These are phyloP conservation scores for Pemphigus obesinymphae DNA, from an alignment of 1,140 invertebrate genomes.

Conservation along the genomic window DNA sequence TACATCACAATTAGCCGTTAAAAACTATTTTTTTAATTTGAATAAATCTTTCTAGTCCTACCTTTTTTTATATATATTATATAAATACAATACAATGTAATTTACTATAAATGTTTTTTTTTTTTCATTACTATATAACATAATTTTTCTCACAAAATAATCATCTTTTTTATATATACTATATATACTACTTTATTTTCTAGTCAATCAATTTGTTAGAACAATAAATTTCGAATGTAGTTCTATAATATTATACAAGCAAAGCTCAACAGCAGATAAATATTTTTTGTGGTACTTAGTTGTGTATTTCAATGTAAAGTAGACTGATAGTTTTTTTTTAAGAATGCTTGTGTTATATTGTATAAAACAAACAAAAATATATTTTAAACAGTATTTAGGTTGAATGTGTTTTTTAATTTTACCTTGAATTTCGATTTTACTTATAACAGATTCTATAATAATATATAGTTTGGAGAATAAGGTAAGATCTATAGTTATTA, in stretches of 20 bases:
- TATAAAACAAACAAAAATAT: neutral
- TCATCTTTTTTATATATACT: neutral
- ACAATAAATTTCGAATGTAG: neutral
- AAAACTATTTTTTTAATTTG: neutral
- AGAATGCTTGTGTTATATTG: neutral
- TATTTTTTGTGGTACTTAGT: neutral
- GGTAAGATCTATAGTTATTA: too few relatives aligned
- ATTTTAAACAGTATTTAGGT: neutral
- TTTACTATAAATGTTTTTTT: neutral
- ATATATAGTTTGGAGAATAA: too few relatives aligned
- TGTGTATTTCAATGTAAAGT: constrained; percentile 2
- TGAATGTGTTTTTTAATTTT: neutral
- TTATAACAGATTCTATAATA: too few relatives aligned
- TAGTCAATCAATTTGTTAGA: constrained; percentile 34
- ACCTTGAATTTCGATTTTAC: too few relatives aligned
- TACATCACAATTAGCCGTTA: neutral
- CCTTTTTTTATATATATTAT: neutral
- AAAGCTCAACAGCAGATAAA: neutral
- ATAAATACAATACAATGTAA: neutral
- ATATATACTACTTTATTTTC: constrained; percentile 28
- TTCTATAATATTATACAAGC: constrained; percentile 12
- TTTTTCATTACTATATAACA: neutral
- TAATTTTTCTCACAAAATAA: neutral
- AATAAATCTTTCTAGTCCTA: neutral
- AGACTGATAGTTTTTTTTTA: constrained; percentile 16